Percentiles rank a stretch among this genome's conserved stretches.
Conservation (phyloP, 1,140 invertebrate genomes). For the Limonius californicus region DNA sequence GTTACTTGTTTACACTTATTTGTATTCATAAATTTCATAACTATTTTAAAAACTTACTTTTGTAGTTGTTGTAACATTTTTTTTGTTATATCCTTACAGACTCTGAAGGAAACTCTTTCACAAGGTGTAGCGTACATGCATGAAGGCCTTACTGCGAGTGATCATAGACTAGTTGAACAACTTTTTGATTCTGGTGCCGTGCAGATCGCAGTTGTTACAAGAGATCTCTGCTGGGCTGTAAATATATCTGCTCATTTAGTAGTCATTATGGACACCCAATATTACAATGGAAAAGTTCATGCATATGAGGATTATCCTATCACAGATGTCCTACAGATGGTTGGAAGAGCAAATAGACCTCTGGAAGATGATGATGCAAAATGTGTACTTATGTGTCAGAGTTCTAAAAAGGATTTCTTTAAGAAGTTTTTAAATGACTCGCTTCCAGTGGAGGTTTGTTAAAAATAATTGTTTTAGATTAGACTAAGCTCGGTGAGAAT, state of each 20-base stretch:
- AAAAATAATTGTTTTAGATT: too few species aligned
- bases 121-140: slow-evolving; percentile 98
- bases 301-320: slow-evolving; percentile 97
- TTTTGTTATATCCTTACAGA: slow-evolving; percentile 47
- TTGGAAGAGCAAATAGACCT: slow-evolving; percentile 88
- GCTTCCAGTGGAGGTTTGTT: slow-evolving; percentile 93
- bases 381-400: slow-evolving; percentile 95
- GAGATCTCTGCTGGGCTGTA: slow-evolving; percentile 89
- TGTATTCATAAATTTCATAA: too few species aligned
- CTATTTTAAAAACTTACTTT: too few species aligned
- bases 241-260: slow-evolving; percentile 87
- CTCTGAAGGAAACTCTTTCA: slow-evolving; percentile 77
- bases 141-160: slow-evolving; percentile 81
- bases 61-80: too few species aligned
- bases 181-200: slow-evolving; percentile 91
- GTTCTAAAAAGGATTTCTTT: slow-evolving; percentile 97
- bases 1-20: too few species aligned
- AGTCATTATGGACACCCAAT: slow-evolving; percentile 96
- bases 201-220: slow-evolving; percentile 87
- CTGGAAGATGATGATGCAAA: slow-evolving; percentile 91
- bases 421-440: slow-evolving; percentile 98
- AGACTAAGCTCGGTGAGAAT: too few species aligned
- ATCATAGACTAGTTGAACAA: slow-evolving; percentile 87
- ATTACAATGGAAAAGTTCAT: slow-evolving; percentile 92
- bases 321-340: slow-evolving; percentile 97